These are phyloP conservation scores for Peromyscus nudipes DNA, from an alignment of 2,797 vertebrate species.

Conservation along the genomic window DNA sequence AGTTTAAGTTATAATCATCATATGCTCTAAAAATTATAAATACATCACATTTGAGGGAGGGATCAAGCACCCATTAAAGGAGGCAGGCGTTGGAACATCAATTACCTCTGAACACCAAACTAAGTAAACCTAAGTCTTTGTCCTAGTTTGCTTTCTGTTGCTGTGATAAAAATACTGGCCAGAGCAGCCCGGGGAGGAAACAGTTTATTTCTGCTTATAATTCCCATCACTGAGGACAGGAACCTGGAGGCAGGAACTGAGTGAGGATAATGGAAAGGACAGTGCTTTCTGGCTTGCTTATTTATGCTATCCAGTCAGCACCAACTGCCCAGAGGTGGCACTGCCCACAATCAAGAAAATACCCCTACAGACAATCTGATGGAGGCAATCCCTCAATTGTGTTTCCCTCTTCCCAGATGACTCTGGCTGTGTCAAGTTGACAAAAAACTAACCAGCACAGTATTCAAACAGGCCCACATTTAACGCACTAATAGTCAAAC, in stretches of 20 bases:
- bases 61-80: not conserved
- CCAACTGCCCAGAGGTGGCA: not conserved
- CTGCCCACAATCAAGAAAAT: not conserved
- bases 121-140: constrained; percentile 60
- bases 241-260: not conserved
- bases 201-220: not conserved
- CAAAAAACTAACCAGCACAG: not conserved
- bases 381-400: not conserved
- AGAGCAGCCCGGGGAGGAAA: not conserved
- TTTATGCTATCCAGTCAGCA: not conserved
- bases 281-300: not conserved
- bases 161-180: not conserved
- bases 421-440: not conserved
- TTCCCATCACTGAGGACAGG: not conserved
- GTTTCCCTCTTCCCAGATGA: not conserved
- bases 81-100: constrained; percentile 42
- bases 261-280: not conserved
- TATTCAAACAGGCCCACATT: constrained; percentile 22
- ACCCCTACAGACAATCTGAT: not conserved
- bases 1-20: constrained; percentile 47
- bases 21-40: constrained; percentile 45
- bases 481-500: constrained; percentile 49
- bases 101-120: constrained; percentile 11
- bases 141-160: not conserved
- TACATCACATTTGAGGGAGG: constrained; percentile 8